phyloP scores from a whole-genome alignment of 23 tunicate genomes.

The Phallusia fumigata region DNA sequence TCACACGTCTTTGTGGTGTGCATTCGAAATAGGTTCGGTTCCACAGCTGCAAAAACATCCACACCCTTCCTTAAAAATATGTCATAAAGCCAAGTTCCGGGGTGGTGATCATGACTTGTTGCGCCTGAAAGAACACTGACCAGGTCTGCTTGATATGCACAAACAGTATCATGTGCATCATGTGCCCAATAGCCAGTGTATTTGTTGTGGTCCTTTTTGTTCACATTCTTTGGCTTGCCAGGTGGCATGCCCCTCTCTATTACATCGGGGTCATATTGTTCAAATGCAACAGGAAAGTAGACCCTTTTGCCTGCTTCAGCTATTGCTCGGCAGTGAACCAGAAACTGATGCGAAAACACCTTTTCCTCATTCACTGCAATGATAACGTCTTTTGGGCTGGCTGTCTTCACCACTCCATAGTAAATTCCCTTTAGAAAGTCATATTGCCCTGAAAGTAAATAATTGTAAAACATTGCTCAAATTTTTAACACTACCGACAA shows the following conservation, averaged over 20 bases:
- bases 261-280: slow-evolving; percentile 65
- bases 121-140: slow-evolving; percentile 4
- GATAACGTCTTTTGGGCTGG: slow-evolving; percentile 35
- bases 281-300: slow-evolving; percentile 84
- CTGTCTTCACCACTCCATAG: slow-evolving; percentile 4
- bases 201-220: slow-evolving; percentile 75
- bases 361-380: slow-evolving; percentile 42
- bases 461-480: not conserved
- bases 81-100: slow-evolving; percentile 49
- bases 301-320: slow-evolving; percentile 38
- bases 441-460: slow-evolving; percentile 17
- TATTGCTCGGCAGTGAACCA: slow-evolving; percentile 49
- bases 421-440: slow-evolving; percentile 18
- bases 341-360: slow-evolving; percentile 19
- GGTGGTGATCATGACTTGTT: not conserved
- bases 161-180: slow-evolving; percentile 33
- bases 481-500: not conserved
- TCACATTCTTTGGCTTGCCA: slow-evolving; percentile 73
- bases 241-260: slow-evolving; percentile 90
- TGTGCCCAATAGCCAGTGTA: slow-evolving; percentile 87
- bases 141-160: slow-evolving; percentile 43
- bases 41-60: slow-evolving; percentile 67
- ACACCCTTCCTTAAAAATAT: slow-evolving; percentile 42
- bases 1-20: slow-evolving; percentile 23
- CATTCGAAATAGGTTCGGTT: slow-evolving; percentile 45